A percentile compares a stretch with the other conserved stretches of the same genome.
Conservation (phyloP, 2,797 vertebrate species). For the Scolopax rusticola region DNA sequence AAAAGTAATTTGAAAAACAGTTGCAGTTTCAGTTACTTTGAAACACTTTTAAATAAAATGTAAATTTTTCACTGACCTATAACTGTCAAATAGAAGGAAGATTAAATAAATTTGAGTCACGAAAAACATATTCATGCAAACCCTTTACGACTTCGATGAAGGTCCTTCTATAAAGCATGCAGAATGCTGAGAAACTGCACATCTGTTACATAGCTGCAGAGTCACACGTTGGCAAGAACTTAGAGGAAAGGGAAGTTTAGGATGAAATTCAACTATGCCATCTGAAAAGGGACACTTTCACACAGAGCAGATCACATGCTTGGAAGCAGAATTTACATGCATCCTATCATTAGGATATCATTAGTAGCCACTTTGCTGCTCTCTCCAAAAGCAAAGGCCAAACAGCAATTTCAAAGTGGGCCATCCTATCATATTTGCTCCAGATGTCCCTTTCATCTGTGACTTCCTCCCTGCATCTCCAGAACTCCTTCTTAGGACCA, state of each 20-base stretch:
- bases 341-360: constrained; percentile 1
- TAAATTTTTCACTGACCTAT: constrained; percentile 21
- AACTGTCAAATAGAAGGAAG: not conserved
- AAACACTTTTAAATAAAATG: constrained; percentile 44
- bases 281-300: constrained; percentile 17
- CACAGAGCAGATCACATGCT: not conserved
- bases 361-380: not conserved
- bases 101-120: constrained; percentile 24
- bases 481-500: not conserved
- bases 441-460: not conserved
- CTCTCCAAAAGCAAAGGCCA: constrained; percentile 2
- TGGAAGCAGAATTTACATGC: not conserved
- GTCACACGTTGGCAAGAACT: not conserved
- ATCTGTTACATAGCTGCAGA: not conserved
- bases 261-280: not conserved
- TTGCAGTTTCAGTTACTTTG: constrained; percentile 40
- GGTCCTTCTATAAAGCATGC: not conserved
- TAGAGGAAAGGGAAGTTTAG: not conserved
- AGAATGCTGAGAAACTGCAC: not conserved
- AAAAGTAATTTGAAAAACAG: constrained; percentile 62
- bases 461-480: not conserved
- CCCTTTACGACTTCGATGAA: not conserved
- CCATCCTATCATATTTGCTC: not conserved
- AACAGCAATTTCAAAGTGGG: not conserved
- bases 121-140: not conserved